Conservation (phyloP, 2,888 invertebrate genomes). For the Drosophila nr. fundita region DNA sequence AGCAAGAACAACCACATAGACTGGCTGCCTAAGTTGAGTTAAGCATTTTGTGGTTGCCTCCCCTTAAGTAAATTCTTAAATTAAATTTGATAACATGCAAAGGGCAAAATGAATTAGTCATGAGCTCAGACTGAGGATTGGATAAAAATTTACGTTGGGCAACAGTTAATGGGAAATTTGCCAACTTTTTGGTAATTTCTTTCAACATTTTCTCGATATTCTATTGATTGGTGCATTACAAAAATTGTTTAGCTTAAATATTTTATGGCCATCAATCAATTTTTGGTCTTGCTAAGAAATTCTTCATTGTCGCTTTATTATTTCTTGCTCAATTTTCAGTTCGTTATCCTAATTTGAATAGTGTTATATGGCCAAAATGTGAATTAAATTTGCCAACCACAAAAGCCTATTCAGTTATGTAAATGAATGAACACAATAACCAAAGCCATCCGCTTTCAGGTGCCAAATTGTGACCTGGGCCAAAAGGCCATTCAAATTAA, state of each 20-base stretch:
- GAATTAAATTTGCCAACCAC: slow-evolving; percentile 17
- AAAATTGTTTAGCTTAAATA: background rate
- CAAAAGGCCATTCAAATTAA: slow-evolving; percentile 6
- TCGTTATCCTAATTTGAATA: background rate
- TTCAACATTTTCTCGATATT: background rate
- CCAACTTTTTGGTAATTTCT: background rate
- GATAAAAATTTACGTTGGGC: slow-evolving; percentile 11
- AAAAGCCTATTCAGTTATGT: slow-evolving; percentile 15
- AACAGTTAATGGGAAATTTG: background rate
- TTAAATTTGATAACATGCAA: slow-evolving; percentile 37
- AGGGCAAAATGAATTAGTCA: slow-evolving; percentile 49
- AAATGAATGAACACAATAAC: slow-evolving; percentile 14
- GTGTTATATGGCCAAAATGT: background rate
- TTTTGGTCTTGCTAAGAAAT: background rate
- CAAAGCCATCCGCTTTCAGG: background rate
- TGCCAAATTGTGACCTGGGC: background rate
- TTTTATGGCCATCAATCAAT: background rate
- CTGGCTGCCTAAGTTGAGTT: slow-evolving; percentile 9
- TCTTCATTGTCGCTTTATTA: background rate
- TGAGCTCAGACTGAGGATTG: slow-evolving; percentile 15
- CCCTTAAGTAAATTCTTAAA: slow-evolving; percentile 16
- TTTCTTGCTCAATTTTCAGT: background rate
- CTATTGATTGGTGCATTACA: background rate
- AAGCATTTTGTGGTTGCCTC: slow-evolving; percentile 31
- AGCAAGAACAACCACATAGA: slow-evolving; percentile 14